Evolutionary conservation across 2,797 vertebrate genomes (phyloP).

Genomic region (Manis crassicaudata): DNA sequence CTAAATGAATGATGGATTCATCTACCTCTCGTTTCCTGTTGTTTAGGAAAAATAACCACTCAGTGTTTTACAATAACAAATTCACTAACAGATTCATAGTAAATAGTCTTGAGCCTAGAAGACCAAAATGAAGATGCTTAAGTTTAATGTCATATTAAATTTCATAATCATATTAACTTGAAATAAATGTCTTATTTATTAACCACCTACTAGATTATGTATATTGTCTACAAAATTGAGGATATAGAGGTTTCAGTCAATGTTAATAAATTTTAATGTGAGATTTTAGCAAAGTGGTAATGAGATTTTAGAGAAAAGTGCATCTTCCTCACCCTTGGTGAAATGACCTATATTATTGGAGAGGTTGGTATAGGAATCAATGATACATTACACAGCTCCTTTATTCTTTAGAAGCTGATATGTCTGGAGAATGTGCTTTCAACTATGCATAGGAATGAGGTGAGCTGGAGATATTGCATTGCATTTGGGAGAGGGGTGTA

Average conservation of each 20-base stretch:
- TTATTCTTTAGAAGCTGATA: neutral
- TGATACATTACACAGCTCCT: neutral
- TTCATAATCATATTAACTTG: neutral
- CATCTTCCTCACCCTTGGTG: neutral
- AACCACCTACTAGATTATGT: neutral
- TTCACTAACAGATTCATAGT: neutral
- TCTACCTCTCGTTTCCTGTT: neutral
- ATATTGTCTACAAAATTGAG: neutral
- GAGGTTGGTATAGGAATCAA: neutral
- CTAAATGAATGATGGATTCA: neutral
- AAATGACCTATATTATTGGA: neutral
- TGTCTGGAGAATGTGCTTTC: neutral
- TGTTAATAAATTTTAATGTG: neutral
- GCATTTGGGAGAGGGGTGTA: neutral
- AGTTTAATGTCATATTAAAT: neutral
- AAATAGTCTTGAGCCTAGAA: neutral
- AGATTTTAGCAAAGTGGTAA: neutral
- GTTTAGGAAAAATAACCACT: neutral
- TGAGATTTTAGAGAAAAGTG: neutral
- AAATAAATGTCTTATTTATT: neutral
- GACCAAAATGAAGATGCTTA: neutral
- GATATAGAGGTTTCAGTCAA: neutral
- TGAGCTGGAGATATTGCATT: neutral
- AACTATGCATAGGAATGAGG: neutral
- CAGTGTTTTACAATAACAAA: neutral